Evolutionary conservation across 2,888 invertebrate genomes (phyloP).

Genomic region (Stenichneumon culpator): DNA sequence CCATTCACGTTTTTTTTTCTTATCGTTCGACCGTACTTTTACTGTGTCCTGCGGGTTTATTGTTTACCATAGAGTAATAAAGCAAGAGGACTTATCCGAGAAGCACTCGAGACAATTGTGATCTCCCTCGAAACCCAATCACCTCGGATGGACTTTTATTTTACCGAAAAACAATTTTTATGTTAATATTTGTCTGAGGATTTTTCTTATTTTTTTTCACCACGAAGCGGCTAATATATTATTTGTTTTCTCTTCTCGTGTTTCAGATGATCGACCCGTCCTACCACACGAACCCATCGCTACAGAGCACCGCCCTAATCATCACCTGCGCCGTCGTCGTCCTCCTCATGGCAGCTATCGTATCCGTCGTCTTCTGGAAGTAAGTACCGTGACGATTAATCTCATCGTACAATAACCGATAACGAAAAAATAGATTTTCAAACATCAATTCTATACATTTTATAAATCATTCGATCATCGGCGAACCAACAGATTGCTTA

Average conservation of each 20-base stretch:
- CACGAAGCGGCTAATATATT: slow-evolving; percentile 10
- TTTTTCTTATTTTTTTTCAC: neutral
- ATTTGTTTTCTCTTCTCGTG: slow-evolving; percentile 70
- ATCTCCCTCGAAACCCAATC: slow-evolving; percentile 1
- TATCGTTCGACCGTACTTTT: slow-evolving; percentile 32
- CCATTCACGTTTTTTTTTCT: neutral
- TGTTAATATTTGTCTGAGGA: neutral
- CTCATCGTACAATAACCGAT: neutral
- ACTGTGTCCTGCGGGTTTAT: slow-evolving; percentile 21
- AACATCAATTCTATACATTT: neutral
- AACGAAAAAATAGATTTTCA: neutral
- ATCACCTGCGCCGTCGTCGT: slow-evolving; percentile 93
- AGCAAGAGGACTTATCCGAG: slow-evolving; percentile 14
- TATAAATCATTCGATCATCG: neutral
- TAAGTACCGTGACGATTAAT: slow-evolving; percentile 87
- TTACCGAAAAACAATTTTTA: slow-evolving; percentile 7
- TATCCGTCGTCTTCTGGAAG: slow-evolving; percentile 95
- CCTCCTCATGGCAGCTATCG: slow-evolving; percentile 92
- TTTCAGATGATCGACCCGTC: slow-evolving; percentile 95
- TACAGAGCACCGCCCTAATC: slow-evolving; percentile 94
- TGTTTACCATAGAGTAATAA: slow-evolving; percentile 26
- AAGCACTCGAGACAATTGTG: slow-evolving; percentile 40
- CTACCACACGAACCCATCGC: slow-evolving; percentile 93
- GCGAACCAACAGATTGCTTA: slow-evolving; percentile 25
- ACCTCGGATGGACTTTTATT: neutral